Conservation (phyloP, 2,888 invertebrate genomes). For the Drosophila neonasuta region DNA sequence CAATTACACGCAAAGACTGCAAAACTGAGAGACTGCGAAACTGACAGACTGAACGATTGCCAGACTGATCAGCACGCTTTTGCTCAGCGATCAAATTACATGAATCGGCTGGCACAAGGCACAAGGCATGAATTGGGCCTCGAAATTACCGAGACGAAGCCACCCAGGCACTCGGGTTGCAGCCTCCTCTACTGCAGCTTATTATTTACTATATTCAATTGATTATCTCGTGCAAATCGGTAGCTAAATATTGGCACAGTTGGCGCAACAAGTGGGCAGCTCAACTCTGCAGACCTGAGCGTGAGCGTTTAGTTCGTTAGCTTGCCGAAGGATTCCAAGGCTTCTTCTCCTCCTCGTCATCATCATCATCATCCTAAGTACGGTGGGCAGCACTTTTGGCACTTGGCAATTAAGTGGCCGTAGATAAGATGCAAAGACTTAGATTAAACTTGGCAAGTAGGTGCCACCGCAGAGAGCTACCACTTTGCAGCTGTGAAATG, state of each 20-base stretch:
- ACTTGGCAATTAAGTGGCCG: slow-evolving; percentile 55
- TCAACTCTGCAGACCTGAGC: slow-evolving; percentile 11
- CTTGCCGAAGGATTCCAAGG: slow-evolving; percentile 7
- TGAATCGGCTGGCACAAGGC: slow-evolving; percentile 58
- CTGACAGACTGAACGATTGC: slow-evolving; percentile 25
- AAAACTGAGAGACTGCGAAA: slow-evolving; percentile 3
- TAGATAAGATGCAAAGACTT: slow-evolving; percentile 43
- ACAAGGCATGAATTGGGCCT: slow-evolving; percentile 58
- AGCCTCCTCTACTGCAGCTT: slow-evolving; percentile 34
- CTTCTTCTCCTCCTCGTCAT: slow-evolving; percentile 11
- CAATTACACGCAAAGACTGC: slow-evolving; percentile 67
- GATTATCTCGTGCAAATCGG: slow-evolving; percentile 74
- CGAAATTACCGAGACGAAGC: slow-evolving; percentile 61
- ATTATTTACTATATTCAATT: slow-evolving; percentile 74
- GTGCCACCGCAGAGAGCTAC: slow-evolving; percentile 53
- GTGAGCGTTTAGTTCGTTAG: slow-evolving; percentile 31
- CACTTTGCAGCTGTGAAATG: slow-evolving; percentile 19
- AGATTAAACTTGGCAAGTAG: slow-evolving; percentile 53
- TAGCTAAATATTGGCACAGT: slow-evolving; percentile 72
- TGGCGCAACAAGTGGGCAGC: slow-evolving; percentile 72
- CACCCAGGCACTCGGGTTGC: slow-evolving; percentile 56
- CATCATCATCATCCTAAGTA: slow-evolving; percentile 13
- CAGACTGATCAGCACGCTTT: slow-evolving; percentile 36
- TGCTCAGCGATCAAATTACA: slow-evolving; percentile 68
- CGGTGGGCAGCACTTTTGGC: slow-evolving; percentile 61